Percentiles rank a stretch among this genome's conserved stretches.
phyloP scores from a whole-genome alignment of 53 echinoderm and acorn worm species.

The Actinopyga echinites region DNA sequence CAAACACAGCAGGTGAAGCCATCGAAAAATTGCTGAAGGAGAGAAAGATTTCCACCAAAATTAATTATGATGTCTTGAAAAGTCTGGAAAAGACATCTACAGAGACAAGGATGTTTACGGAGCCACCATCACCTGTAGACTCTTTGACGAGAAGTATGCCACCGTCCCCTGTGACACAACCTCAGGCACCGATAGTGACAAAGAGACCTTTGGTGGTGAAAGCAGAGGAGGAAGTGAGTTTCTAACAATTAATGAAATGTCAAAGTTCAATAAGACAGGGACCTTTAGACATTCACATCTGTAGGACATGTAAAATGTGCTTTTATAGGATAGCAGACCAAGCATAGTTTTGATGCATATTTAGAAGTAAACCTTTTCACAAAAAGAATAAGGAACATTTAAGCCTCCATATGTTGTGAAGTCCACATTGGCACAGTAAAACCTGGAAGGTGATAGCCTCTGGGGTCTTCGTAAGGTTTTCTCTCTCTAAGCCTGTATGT shows the following conservation, averaged over 20 bases:
- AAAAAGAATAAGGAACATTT: too few species aligned
- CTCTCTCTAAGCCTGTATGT: too few species aligned
- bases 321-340: too few species aligned
- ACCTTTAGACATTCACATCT: background rate
- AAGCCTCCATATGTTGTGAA: too few species aligned
- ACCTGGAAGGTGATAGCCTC: too few species aligned
- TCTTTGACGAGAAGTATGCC: background rate
- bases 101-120: background rate
- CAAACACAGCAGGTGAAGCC: slow-evolving; percentile 94
- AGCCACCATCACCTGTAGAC: background rate
- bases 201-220: background rate
- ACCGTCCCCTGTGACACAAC: background rate
- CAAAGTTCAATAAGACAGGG: background rate
- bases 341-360: too few species aligned
- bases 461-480: too few species aligned
- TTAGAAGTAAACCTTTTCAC: too few species aligned
- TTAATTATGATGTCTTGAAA: slow-evolving; percentile 92
- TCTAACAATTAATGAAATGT: background rate
- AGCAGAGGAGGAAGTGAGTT: background rate
- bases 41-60: slow-evolving; percentile 96
- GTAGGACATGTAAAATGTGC: background rate
- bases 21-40: slow-evolving; percentile 93
- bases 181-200: background rate
- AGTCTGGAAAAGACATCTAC: slow-evolving; percentile 69
- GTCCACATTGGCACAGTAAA: too few species aligned